Base-by-base conservation (phyloP, 1,140 invertebrate genomes). In the Caenorhabditis briggsae region DNA sequence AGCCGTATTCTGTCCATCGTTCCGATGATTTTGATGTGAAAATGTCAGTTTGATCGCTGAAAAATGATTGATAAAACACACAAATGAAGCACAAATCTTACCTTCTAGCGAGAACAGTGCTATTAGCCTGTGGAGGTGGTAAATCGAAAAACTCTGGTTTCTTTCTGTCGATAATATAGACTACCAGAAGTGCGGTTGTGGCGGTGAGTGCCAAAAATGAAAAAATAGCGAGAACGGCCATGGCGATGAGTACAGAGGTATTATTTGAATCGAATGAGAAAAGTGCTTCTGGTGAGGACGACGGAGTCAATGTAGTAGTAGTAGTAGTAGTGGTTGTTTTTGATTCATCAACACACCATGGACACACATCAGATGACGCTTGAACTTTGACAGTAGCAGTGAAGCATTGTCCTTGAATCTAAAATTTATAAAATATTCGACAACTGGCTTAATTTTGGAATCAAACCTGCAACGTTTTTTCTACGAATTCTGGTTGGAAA, bases 371-470 rank as follows among this genome's bases (percentile, higher is more conserved):
- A 78, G 48, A 50, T 6, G 70, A 78, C 11, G 70, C 43, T 53
- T 78, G 70, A 50, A 78, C 46, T 23, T 78, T 78, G 43, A 78
- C 70, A 11, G 70, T 18, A 50, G 70, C 43, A 14, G 23, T 50
- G 20, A 78, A 78, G n/a, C 70, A 78, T 78, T 78, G 70, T 0
- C 70, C 70, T 50, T 78, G 70, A 53, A 78, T 78, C 70, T 78
- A 46, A 5, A 78, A 78, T 18, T 33, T 18, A 46, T 9, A 2
- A 11, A 25, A 25, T 61, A 25, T 11, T 61, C 25, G 1, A 33
- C 23, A n/a, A 11, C 1, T 61, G 50, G 2, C 56, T 33, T 1
- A 20, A 61, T 25, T 3, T 20, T 33, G 33, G 25, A 25, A 23
- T 16, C 70, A 1, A 50, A 78, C 70, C 70, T 48, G 7, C 20